phyloP scores from a whole-genome alignment of 2,888 invertebrate genomes.

The Galerucella calmariensis region DNA sequence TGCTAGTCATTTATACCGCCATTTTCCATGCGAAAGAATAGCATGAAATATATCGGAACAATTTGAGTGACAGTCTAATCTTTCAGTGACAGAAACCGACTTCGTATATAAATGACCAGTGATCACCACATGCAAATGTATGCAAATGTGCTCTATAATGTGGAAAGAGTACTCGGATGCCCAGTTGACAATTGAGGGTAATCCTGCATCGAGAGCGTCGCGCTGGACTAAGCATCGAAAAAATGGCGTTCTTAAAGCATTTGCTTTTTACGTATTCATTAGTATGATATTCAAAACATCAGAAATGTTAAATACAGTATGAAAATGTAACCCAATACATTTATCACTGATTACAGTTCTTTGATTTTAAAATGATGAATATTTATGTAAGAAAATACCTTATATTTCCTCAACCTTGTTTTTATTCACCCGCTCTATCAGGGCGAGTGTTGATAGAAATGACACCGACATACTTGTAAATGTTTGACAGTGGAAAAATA shows the following conservation, averaged over 20 bases:
- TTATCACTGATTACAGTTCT: neutral
- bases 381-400: too few species aligned
- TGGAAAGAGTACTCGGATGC: conserved; percentile 49
- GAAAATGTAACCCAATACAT: too few species aligned
- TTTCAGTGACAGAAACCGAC: conserved; percentile 62
- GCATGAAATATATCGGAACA: conserved; percentile 59
- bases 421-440: too few species aligned
- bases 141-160: conserved; percentile 60
- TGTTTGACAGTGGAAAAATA: too few species aligned
- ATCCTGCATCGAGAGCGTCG: conserved; percentile 5
- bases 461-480: too few species aligned
- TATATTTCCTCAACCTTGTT: too few species aligned
- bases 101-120: conserved; percentile 64
- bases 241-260: conserved; percentile 7
- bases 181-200: conserved; percentile 53
- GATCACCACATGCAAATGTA: conserved; percentile 64
- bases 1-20: conserved; percentile 49
- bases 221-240: neutral
- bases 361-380: neutral
- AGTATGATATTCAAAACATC: neutral
- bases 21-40: conserved; percentile 52
- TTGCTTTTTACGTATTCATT: neutral
- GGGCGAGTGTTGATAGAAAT: too few species aligned
- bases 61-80: conserved; percentile 64
- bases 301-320: too few species aligned